Base-by-base conservation (phyloP, 2,888 invertebrate species). In the Isoperla grammatica region DNA sequence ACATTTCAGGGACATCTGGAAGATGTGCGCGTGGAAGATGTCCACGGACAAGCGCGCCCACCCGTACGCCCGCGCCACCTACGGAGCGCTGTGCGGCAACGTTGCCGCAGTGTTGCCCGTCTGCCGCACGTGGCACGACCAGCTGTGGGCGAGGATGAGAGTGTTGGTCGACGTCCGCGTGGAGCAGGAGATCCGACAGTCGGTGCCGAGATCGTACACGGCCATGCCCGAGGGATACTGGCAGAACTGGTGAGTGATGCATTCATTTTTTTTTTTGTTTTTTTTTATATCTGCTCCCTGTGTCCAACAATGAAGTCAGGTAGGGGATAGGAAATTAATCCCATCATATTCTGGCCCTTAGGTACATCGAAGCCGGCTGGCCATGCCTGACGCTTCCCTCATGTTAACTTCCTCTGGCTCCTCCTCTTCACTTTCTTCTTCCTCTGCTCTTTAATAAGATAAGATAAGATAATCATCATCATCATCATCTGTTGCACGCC, bases 101-200 rank as follows among this genome's bases (percentile, higher is more conserved):
- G 74, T 95, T 42, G 78, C 83, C 29, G 83, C 88, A 5, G 73
- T 95, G n/a, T 73, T 95, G 40, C 80, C 86, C 0, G 84, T 87
- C 11, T 87, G 91, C 63, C 78, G 79, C n/a, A 85, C 83, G 22
- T 97, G 95, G 95, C 86, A 90, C 69, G 96, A 97, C 73, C 77
- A 87, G 63, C 76, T 96, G 22, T 97, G 96, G 96, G 90, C 92
- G 1, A 87, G 92, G 72, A 78, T 92, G 64, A 85, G 84, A 69
- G 83, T 86, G 0, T 83, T 91, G 71, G 86, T 95, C 61, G 95
- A 95, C 71, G 83, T 87, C 12, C 80, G 87, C 65, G 92, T 95
- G 0, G 95, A 96, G 71, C 84, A 83, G 59, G 88, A 89, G 74
- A 77, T 90, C 23, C 75, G 87, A 37, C 80, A 81, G 20, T 78